phyloP scores from a whole-genome alignment of 2,797 vertebrate genomes.

The Acropternis orthonyx region DNA sequence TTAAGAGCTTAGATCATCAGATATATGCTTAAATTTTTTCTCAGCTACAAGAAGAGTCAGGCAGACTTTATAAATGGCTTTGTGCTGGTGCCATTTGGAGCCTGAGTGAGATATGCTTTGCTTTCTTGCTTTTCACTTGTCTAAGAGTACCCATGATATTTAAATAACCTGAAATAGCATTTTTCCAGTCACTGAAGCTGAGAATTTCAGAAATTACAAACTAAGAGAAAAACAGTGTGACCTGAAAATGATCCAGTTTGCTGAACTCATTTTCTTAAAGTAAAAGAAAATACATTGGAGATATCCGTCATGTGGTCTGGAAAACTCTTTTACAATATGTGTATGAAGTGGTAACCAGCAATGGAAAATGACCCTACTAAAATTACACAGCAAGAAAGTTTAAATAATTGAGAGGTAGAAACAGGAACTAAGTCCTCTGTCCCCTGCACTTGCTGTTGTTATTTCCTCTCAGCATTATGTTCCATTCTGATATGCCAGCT shows the following conservation, averaged over 20 bases:
- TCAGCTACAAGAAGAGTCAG: not conserved
- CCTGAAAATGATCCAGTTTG: not conserved
- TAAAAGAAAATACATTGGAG: not conserved
- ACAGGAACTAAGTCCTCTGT: not conserved
- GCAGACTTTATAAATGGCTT: not conserved
- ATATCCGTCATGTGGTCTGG: too few relatives aligned
- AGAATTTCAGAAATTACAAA: not conserved
- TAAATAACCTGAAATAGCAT: not conserved
- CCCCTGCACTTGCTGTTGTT: not conserved
- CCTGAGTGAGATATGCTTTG: rapidly evolving
- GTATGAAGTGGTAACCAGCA: not conserved
- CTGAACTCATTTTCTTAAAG: not conserved
- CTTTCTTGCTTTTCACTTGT: not conserved
- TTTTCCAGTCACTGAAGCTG: not conserved
- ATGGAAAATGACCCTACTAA: not conserved
- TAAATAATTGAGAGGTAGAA: not conserved
- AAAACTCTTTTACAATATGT: not conserved
- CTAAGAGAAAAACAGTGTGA: not conserved
- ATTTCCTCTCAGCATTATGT: not conserved
- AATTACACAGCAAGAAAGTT: not conserved
- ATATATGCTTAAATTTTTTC: not conserved
- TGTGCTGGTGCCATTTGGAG: not conserved
- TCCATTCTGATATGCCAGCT: not conserved
- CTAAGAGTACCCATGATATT: not conserved
- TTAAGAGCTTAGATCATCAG: not conserved